phyloP scores from a whole-genome alignment of 2,113 vertebrate species.

The Menidia beryllina region DNA sequence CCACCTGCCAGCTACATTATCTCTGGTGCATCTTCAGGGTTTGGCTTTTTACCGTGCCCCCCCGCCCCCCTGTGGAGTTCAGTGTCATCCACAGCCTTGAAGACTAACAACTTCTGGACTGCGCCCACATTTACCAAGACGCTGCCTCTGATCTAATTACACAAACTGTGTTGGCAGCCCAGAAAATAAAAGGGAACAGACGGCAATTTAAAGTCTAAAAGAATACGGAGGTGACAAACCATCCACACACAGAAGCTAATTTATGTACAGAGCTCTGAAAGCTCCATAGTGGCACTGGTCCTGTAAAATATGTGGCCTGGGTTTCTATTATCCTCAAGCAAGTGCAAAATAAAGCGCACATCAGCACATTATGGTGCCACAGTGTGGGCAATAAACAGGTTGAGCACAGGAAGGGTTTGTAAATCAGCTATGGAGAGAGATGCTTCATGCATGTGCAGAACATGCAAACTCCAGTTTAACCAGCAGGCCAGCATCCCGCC shows the following conservation, averaged over 20 bases:
- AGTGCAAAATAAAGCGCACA: not conserved
- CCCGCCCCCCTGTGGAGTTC: conserved; percentile 23
- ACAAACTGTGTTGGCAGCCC: conserved; percentile 11
- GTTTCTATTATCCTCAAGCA: not conserved
- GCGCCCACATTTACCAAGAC: conserved; percentile 14
- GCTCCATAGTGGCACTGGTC: not conserved
- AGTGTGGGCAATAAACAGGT: too few species aligned
- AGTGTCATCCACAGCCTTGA: conserved; percentile 19
- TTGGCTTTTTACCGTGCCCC: conserved; percentile 9
- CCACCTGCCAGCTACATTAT: conserved; percentile 5
- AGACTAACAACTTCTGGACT: conserved; percentile 18
- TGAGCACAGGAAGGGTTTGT: too few species aligned
- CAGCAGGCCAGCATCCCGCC: too few species aligned
- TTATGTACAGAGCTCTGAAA: not conserved
- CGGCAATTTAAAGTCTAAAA: conserved; percentile 18
- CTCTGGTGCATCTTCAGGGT: conserved; percentile 25
- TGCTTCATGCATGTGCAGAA: too few species aligned
- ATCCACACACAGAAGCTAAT: not conserved
- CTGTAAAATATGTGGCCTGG: not conserved
- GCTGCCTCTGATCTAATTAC: conserved; percentile 39
- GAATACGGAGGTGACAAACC: conserved; percentile 1
- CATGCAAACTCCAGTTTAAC: too few species aligned
- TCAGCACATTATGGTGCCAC: not conserved
- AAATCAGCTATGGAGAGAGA: too few species aligned
- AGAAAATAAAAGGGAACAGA: conserved; percentile 30